These are phyloP conservation scores for Phenganax subtilis DNA, from an alignment of 92 coral and sea anemone genomes.

Conservation along the genomic window DNA sequence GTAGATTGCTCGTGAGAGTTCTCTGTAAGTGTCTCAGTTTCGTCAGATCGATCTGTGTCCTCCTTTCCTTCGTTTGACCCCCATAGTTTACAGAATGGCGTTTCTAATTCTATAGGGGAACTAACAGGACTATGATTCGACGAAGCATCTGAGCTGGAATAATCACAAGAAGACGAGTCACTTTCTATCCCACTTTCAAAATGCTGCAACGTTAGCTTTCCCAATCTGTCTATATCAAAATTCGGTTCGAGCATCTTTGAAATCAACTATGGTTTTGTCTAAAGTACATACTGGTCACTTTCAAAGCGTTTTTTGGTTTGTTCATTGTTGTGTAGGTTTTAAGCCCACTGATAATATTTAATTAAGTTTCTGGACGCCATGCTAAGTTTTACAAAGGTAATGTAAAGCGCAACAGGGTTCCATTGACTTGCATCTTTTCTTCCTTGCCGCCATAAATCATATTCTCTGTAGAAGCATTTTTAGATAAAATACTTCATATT, in stretches of 20 bases:
- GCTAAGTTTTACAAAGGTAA: constrained; percentile 15
- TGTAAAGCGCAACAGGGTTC: neutral
- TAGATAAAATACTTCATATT: too few relatives aligned
- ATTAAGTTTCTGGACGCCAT: constrained; percentile 4
- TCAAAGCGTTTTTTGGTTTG: neutral
- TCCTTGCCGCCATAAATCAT: neutral
- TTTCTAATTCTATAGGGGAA: neutral
- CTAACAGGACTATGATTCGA: constrained; percentile 17
- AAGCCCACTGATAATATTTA: constrained; percentile 2
- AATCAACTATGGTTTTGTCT: neutral
- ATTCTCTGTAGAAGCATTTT: too few relatives aligned
- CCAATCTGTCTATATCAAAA: constrained; percentile 19
- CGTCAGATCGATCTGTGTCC: neutral
- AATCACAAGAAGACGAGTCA: neutral
- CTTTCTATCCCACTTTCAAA: constrained; percentile 4
- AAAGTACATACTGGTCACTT: neutral
- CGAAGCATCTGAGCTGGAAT: neutral
- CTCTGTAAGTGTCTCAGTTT: neutral
- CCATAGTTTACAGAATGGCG: neutral
- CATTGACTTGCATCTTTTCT: neutral
- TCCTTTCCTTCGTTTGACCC: neutral
- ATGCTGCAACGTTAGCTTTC: constrained; percentile 12
- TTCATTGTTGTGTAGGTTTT: neutral
- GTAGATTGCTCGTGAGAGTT: neutral
- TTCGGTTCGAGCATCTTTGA: constrained; percentile 11